A percentile compares a stretch with the other conserved stretches of the same genome.
phyloP scores from a whole-genome alignment of 2,797 vertebrate species.

The Peromyscus nudipes region DNA sequence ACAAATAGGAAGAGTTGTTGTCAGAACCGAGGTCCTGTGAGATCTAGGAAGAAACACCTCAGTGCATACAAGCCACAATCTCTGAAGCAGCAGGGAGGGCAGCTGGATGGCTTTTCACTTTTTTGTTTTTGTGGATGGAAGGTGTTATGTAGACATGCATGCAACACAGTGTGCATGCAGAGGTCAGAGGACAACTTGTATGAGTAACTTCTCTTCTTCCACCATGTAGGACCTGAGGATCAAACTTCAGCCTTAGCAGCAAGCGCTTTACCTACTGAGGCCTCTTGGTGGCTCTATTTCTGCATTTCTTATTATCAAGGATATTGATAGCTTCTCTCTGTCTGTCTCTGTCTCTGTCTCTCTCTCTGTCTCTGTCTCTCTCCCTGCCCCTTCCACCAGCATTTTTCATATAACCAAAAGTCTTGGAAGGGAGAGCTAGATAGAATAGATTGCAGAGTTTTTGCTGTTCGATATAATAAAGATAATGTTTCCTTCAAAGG shows the following conservation, averaged over 20 bases:
- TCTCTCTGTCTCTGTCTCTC: neutral
- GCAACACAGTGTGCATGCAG: neutral
- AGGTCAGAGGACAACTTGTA: neutral
- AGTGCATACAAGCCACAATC: neutral
- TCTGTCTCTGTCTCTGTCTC: neutral
- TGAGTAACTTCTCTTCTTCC: neutral
- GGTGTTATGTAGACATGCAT: neutral
- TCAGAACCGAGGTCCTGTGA: neutral
- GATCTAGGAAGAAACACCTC: neutral
- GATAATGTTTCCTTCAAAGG: neutral
- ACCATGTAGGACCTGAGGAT: neutral
- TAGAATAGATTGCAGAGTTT: neutral
- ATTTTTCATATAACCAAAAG: neutral
- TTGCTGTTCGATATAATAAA: conserved; percentile 14
- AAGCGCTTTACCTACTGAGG: neutral
- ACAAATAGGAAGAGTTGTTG: neutral
- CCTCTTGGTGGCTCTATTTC: neutral
- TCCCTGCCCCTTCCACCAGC: neutral
- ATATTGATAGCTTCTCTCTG: neutral
- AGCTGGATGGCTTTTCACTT: neutral
- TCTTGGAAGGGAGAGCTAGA: neutral
- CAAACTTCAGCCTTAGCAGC: neutral
- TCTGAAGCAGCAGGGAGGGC: neutral
- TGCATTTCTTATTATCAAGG: neutral
- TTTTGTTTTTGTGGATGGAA: neutral